Base-by-base conservation (phyloP, 2,888 invertebrate species). In the Parelbella ahira region DNA sequence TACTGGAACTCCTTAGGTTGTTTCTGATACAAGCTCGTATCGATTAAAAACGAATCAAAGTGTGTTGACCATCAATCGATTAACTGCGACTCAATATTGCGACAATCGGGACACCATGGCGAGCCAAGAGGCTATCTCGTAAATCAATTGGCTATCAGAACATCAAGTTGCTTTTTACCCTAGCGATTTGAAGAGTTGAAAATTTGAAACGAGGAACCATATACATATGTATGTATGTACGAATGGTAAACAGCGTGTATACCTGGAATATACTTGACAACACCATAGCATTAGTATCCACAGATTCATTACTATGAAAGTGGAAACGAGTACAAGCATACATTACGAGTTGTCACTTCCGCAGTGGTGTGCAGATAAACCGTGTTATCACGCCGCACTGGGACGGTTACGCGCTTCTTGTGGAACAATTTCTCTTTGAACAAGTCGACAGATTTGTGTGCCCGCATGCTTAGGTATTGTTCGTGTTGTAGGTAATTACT, bases 1-100 rank as follows among this genome's bases (percentile, higher is more conserved):
- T 49, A 44, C 37, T 45, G 37, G 37, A 44, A 45, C 38, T 44
- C 39, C 45, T 47, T 50, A 47, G 50, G 48, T 41, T 48, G 15
- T 41, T 28, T 42, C 15, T 11, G 28, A 42, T 42, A 21, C 32
- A 19, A 15, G 20, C 13, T 12, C 21, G 28, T 8, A 29, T 23
- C 34, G 21, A 21, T 34, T 28, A 23, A 20, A n/a, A 13, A 13
- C 4, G 12, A 27, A 20, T 28, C 4, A 41, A 33, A 32, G 27
- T 11, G 12, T 20, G 7, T 33, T 10, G 27, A 15, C 24, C 30
- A 6, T 24, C 30, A 33, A 21, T 12, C 12, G 2, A 24, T 12
- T 33, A 32, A 7, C 23, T 9, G 24, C 5, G 27, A 13, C n/a
- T 32, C 21, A 12, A 20, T 20, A 28, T 20, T 37, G 20, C 12